Evolutionary conservation across 2,888 invertebrate genomes (phyloP), one percentile per base, ranked within the genome.

Genomic region (Drosophila colorata): DNA sequence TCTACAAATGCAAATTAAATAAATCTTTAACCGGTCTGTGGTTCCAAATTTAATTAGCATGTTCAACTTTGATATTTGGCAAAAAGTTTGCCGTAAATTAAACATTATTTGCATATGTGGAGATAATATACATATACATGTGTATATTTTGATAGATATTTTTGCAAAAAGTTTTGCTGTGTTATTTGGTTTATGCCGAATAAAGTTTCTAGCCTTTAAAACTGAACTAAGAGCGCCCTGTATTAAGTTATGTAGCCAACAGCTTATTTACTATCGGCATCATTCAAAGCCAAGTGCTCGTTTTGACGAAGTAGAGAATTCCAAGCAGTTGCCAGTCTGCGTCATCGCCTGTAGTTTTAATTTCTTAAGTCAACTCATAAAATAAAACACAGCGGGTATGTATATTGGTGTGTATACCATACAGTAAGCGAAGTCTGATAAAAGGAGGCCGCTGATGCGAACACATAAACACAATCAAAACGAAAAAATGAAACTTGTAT

Each of bases 1-100:
- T 14, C 20, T 14, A 37, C 40, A 38, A 41, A 57, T 67, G 64
- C 70, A 46, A 79, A 82, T 65, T n/a, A 8, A 46, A 44, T 55
- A 14, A 52, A 52, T 61, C 56, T 73, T 64, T 37, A 73, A 81
- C 80, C 68, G 80, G 80, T 82, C 46, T 16, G 11, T 9, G 16
- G 16, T 55, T 51, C 23, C 2, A 5, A 43, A 47, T 49, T 66
- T 16, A 52, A 64, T 76, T 66, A 60, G 40, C 77, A 87, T 87
- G 68, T 49, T 88, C 53, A 83, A 76, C 84, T 87, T 72, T 87
- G 80, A 80, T 81, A 88, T 88, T 88, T 87, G 41, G 43, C 61
- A 53, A 67, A 75, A 23, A 71, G 48, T 65, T 71, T 63, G 52
- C 14, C 48, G 43, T 16, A 67, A 60, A 72, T 48, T 28, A 38